Conservation (phyloP, 1,140 invertebrate genomes). For the Pteromalus puparum region DNA sequence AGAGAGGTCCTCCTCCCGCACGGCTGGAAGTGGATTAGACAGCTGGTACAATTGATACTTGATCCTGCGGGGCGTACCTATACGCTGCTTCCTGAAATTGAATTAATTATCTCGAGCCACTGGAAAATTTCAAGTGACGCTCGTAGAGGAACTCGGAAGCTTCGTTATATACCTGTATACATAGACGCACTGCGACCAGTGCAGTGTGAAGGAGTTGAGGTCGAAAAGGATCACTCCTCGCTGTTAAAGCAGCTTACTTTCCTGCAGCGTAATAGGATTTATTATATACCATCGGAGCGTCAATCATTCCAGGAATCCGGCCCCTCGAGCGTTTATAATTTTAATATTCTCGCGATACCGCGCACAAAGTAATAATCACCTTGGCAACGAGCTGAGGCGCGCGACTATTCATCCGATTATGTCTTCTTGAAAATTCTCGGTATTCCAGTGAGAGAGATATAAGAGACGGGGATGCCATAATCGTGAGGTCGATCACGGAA, state of each 20-base stretch:
- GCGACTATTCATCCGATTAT: conserved; percentile 40
- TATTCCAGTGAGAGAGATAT: conserved; percentile 6
- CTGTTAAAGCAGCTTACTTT: neutral
- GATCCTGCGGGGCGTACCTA: neutral
- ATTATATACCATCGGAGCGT: neutral
- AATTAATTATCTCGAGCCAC: neutral
- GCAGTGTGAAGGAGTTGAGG: neutral
- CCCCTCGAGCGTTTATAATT: neutral
- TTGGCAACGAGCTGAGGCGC: conserved; percentile 18
- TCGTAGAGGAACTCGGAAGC: no score
- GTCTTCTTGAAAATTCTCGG: conserved; percentile 29
- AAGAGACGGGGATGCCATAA: no score
- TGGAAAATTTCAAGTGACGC: neutral
- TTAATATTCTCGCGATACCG: conserved; percentile 27
- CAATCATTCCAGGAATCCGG: conserved; percentile 6
- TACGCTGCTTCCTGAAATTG: neutral
- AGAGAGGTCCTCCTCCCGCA: neutral
- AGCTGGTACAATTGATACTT: neutral
- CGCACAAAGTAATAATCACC: conserved; percentile 41
- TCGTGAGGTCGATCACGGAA: conserved; percentile 17
- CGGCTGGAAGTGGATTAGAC: neutral
- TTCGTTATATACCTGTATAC: no score
- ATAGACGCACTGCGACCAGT: no score
- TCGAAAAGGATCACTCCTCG: neutral
- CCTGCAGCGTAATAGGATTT: neutral